Base-by-base conservation (phyloP, 2,797 vertebrate species). In the Poeciliopsis presidionis region DNA sequence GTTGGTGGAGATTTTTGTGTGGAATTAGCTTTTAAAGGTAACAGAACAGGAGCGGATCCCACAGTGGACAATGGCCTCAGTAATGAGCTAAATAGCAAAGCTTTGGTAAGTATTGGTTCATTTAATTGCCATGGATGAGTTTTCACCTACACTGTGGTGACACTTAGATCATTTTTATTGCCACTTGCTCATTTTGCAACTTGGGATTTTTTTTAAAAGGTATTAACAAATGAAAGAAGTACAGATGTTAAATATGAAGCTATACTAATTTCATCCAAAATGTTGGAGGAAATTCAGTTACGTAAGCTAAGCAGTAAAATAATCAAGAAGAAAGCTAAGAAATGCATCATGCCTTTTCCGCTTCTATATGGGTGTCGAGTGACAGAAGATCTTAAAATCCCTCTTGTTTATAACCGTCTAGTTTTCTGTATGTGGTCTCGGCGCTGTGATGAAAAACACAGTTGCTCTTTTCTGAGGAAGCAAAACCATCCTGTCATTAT, bases 401-500 rank as follows among this genome's bases (percentile, higher is more conserved):
- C 78, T 84, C 51, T 45, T 45, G 74, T 55, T 76, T 73, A 70
- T 55, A 70, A 14, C 39, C 61, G 61, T 72, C 28, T 25, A 75
- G 41, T 53, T 39, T 20, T 74, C 53, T 84, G 73, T 74, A 65
- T 81, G 81, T 79, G 74, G 78, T 79, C 81, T 51, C 43, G 22
- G 25, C 75, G 81, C 79, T 85, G 75, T 76, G 61, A 87, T 88
- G 77, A 75, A 76, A 83, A 76, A 81, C 75, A 43, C 73, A 82
- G 45, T 71, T 49, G 30, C 73, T 76, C 36, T 82, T 81, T 80
- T 81, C 67, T 81, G 77, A 88, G 83, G 85, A 88, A 79, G 74
- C 61, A 74, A 81, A 84, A 83, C 82, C 73, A 84, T 90, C 82
- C 90, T 85, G 77, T 90, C 77, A 90, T 93, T 92, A 87, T 88